Evolutionary conservation across 1,140 invertebrate species (phyloP), one percentile per base, ranked within the genome.

Genomic region (Agrypnia vestita): DNA sequence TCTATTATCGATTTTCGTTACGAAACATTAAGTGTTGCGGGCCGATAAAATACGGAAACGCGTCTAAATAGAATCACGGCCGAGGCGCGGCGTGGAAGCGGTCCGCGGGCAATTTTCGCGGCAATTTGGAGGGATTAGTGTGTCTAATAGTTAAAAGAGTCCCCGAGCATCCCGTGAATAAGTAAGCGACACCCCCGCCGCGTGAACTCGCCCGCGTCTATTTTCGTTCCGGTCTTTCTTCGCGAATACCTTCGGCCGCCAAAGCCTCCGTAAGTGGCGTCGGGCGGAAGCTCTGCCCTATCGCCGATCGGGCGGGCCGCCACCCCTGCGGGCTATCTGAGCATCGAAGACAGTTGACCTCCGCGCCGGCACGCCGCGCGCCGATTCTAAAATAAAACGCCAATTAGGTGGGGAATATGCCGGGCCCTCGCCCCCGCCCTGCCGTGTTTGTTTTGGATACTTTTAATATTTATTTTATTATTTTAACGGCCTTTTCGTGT

Each of bases 371-470:
- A 79, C 81, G 77, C 81, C 81, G 55, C 49, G 62, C 43, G 13
- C 44, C 72, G 78, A 19, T 78, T 79, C 78, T 59, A 80, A 82
- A 82, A 82, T 82, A 82, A 82, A 82, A 82, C 76, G 78, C 55
- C 81, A 82, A 82, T 82, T 82, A 82, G 62, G 59, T 46, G 51
- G 73, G 76, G 75, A 82, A 82, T 82, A 79, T 73, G 79, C 78
- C 61, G 62, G 46, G 56, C 51, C 56, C 10, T 67, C 15, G 47
- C 56, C 55, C 49, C 59, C 25, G 25, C 11, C 56, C 59, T 43
- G 73, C 73, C 53, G 73, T 75, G 53, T 56, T 75, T 75, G 73
- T 61, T 61, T 75, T 75, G 59, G 56, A 56, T 59, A 75, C 56
- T 75, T 75, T 75, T 61, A 73, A 75, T 75, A 75, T 61, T 56